phyloP scores from a whole-genome alignment of 2,797 vertebrate genomes.

The Erethizon dorsatum region DNA sequence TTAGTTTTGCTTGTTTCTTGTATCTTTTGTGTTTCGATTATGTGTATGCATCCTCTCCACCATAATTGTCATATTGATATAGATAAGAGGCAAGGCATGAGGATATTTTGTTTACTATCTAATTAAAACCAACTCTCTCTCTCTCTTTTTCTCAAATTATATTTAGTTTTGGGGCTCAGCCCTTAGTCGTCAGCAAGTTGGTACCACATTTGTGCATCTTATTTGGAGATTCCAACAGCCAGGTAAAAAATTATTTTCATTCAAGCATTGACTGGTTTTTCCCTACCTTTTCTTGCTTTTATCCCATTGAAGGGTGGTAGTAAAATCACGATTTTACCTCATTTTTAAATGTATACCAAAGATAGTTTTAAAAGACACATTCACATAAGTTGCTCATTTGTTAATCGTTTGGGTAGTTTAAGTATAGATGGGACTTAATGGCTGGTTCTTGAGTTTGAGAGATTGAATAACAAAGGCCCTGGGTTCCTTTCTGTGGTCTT shows the following conservation, averaged over 20 bases:
- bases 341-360: neutral
- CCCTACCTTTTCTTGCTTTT: neutral
- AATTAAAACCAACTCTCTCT: slow-evolving; percentile 69
- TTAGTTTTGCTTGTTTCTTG: slow-evolving; percentile 69
- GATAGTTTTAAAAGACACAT: slow-evolving; percentile 29
- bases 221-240: slow-evolving; percentile 96
- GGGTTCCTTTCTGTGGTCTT: neutral
- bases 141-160: slow-evolving; percentile 55
- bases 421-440: slow-evolving; percentile 1
- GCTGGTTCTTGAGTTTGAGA: slow-evolving; percentile 14
- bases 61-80: slow-evolving; percentile 60
- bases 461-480: neutral
- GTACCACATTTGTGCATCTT: slow-evolving; percentile 95
- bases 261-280: neutral
- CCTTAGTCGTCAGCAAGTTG: slow-evolving; percentile 95
- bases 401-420: slow-evolving; percentile 36
- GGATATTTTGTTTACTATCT: slow-evolving; percentile 60
- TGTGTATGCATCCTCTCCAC: slow-evolving; percentile 18
- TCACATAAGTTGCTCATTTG: neutral
- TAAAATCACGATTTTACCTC: slow-evolving; percentile 6
- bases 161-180: slow-evolving; percentile 93
- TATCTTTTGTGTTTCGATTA: slow-evolving; percentile 63
- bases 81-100: slow-evolving; percentile 48
- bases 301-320: neutral
- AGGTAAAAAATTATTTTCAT: slow-evolving; percentile 91